Percentiles rank a stretch among this genome's conserved stretches.
phyloP scores from a whole-genome alignment of 1,140 invertebrate species.

The Scaptomyza hsui region DNA sequence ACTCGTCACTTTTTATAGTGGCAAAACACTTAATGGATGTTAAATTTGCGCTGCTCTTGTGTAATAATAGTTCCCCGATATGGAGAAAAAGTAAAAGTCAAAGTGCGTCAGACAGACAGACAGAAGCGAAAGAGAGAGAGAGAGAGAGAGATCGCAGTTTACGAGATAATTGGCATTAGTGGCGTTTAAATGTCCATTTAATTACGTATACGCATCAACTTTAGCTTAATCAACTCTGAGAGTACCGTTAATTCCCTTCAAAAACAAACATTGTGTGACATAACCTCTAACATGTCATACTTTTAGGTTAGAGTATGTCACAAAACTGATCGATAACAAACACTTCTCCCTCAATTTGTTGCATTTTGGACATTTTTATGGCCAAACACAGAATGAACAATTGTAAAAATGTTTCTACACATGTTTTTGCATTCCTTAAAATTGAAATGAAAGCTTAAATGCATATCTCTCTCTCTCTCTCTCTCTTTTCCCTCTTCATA shows the following conservation, averaged over 20 bases:
- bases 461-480: neutral
- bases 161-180: conserved; percentile 29
- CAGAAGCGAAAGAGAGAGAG: neutral
- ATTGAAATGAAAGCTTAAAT: conserved; percentile 10
- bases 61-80: conserved; percentile 24
- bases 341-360: too few relatives aligned
- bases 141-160: conserved; percentile 20
- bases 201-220: conserved; percentile 14
- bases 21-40: conserved; percentile 45
- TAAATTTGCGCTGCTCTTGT: conserved; percentile 36
- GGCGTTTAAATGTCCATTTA: conserved; percentile 13
- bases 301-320: too few relatives aligned
- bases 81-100: conserved; percentile 5
- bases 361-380: too few relatives aligned
- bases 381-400: too few relatives aligned
- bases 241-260: too few relatives aligned
- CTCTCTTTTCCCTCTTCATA: too few relatives aligned
- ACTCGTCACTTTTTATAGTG: conserved; percentile 34
- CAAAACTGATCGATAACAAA: too few relatives aligned
- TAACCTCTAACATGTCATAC: too few relatives aligned
- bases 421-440: too few relatives aligned
- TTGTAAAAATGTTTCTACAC: too few relatives aligned
- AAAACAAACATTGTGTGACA: too few relatives aligned
- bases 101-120: conserved; percentile 6
- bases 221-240: conserved; percentile 13